Conservation (phyloP, 2,797 vertebrate species). For the Danio aesculapii region DNA sequence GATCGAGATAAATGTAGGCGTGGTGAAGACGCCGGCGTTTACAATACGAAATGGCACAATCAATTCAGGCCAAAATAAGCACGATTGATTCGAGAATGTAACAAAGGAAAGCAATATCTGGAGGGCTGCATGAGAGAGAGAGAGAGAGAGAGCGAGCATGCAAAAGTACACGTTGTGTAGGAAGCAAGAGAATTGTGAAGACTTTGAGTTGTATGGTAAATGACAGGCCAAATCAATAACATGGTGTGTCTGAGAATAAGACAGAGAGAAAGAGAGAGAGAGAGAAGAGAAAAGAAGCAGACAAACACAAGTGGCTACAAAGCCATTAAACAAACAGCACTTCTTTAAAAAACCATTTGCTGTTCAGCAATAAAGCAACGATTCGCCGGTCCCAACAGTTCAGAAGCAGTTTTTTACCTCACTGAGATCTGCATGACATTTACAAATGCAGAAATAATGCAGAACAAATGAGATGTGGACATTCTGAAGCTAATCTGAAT, state of each 20-base stretch:
- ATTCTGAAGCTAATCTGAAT: conserved; percentile 49
- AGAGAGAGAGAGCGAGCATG: conserved; percentile 10
- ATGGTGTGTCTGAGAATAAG: conserved; percentile 1
- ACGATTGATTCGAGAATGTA: conserved; percentile 73
- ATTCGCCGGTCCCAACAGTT: background rate
- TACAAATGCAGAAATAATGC: conserved; percentile 26
- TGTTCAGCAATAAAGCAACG: conserved; percentile 38
- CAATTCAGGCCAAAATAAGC: conserved; percentile 75
- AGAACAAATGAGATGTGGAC: background rate
- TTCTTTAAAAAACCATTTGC: conserved; percentile 60
- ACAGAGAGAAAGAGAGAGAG: conserved; percentile 12
- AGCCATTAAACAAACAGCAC: conserved; percentile 44
- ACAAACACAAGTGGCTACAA: conserved; percentile 9
- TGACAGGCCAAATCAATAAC: conserved; percentile 14
- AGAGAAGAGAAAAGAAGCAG: conserved; percentile 1
- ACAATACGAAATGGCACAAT: conserved; percentile 72
- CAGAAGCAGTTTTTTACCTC: conserved; percentile 2
- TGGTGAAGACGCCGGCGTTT: conserved; percentile 61
- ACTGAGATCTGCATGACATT: conserved; percentile 24
- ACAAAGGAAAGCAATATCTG: conserved; percentile 68
- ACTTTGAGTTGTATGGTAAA: conserved; percentile 44
- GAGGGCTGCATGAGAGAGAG: conserved; percentile 19
- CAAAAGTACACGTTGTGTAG: conserved; percentile 19
- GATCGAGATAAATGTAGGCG: conserved; percentile 55
- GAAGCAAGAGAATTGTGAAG: conserved; percentile 38